Base-by-base conservation (phyloP, 2,797 vertebrate species). In the Gouania willdenowi region DNA sequence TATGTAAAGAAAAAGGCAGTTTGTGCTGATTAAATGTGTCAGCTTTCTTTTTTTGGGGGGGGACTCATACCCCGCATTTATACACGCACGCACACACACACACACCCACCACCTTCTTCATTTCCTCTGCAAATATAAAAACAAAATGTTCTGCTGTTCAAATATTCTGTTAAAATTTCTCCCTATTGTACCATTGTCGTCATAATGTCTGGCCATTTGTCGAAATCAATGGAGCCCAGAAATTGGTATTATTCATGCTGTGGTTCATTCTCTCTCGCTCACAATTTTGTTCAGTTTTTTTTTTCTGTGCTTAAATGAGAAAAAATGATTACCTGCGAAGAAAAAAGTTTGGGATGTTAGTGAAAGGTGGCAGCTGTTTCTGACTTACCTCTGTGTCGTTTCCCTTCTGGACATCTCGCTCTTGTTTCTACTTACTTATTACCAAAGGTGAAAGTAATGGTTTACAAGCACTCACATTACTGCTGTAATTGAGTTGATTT, bases 281-380 rank as follows among this genome's bases (percentile, higher is more conserved):
- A 21, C 8, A 7, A 2, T 2, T n/a, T 2, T 5, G 6, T 10
- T 22, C 8, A 14, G 11, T 28, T 16, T 9, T 30, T 32, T 31
- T 8, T 31, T 20, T 25, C 41, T 10, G 62, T 56, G 65, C 50
- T 56, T 65, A 66, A 75, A 68, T 26, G 43, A 63, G 36, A 74
- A 66, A 71, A 73, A 66, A 61, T 69, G 64, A 83, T 81, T 78
- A 75, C 57, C 53, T 62, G 62, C 44, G 51, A 71, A 49, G 71
- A 71, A 61, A 56, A 66, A 32, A 35, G 37, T 49, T 46, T 54
- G 39, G 55, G 35, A 48, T 24, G 18, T 54, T 26, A 26, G 46
- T 21, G 31, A 53, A 65, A 71, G 51, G 36, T 39, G 57, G 45
- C 40, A 36, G 45, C 59, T 33, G 29, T 44, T 33, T 66, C 60